Base-by-base conservation (phyloP, 2,888 invertebrate genomes). In the Ochropleura plecta region DNA sequence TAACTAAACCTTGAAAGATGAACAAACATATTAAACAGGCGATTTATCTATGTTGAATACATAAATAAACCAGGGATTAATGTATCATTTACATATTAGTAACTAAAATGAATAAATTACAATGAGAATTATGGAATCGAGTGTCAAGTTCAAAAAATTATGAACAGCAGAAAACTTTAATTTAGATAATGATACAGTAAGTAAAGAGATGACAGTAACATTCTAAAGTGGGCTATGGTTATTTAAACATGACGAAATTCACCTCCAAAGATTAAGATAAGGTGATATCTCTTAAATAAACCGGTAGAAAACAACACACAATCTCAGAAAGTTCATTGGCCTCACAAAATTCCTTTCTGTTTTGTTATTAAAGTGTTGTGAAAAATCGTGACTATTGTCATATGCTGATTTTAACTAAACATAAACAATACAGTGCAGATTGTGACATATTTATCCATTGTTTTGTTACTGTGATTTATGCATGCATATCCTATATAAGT, bases 251-350 rank as follows among this genome's bases (percentile, higher is more conserved):
- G 79, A 85, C 80, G 76, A 79, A 84, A 86, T 75, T 78, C 73
- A 81, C 63, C 69, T 84, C 70, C 20, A 63, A 71, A 78, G 84
- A 84, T 83, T 73, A 77, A 83, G 90, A 89, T 90, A 89, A 89
- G 89, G 82, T 85, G 83, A 78, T 76, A 76, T 81, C 79, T 84
- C 82, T 78, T 77, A 79, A 82, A 82, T 80, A 82, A 79, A 83
- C 71, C 69, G 75, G 74, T 71, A 79, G 79, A 69, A 70, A 71
- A 72, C 42, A 53, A 59, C 60, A 74, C 40, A 70, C 70, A 57
- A 66, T 48, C 73, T 78, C 73, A 62, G 73, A 76, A 66, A 88
- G 87, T 74, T 86, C 79, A 85, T 72, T 85, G 81, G 75, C 86
- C 90, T 85, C 73, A 78, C 68, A 40, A 84, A 81, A 76, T 70